phyloP scores from a whole-genome alignment of 2,888 invertebrate species.

The Meteorus colon region DNA sequence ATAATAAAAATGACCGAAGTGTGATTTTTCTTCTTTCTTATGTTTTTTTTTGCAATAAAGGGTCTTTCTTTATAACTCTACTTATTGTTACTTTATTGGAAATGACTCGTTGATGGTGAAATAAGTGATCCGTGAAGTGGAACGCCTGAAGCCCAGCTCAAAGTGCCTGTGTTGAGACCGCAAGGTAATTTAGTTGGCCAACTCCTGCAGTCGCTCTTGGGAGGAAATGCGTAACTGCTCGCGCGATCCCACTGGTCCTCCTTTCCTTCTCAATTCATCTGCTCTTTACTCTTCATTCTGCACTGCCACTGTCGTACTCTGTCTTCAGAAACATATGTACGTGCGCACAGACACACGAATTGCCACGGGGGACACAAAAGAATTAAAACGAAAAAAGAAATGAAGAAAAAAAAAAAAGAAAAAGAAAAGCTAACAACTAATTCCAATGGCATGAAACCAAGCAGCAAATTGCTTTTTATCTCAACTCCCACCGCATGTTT shows the following conservation, averaged over 20 bases:
- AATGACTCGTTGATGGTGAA: conserved; percentile 33
- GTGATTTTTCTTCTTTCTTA: neutral
- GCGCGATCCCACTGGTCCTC: conserved; percentile 27
- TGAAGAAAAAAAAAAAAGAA: neutral
- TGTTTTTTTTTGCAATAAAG: neutral
- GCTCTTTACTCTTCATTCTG: neutral
- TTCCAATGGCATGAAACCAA: conserved; percentile 21
- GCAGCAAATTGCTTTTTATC: conserved; percentile 39
- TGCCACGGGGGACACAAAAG: conserved; percentile 8
- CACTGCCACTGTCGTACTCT: conserved; percentile 11
- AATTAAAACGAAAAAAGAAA: neutral
- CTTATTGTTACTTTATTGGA: conserved; percentile 15
- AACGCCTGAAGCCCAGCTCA: conserved; percentile 24
- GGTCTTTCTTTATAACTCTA: neutral
- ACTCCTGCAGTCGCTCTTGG: conserved; percentile 36
- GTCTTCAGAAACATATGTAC: neutral
- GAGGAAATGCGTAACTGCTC: conserved; percentile 38
- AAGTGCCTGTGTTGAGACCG: conserved; percentile 20
- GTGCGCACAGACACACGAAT: conserved; percentile 8
- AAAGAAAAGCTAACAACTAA: conserved; percentile 9
- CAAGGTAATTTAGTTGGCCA: conserved; percentile 38
- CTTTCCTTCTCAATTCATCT: neutral
- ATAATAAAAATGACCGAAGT: no score
- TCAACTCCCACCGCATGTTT: neutral
- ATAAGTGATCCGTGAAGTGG: conserved; percentile 31